Evolutionary conservation across 37 sponge, comb jelly and placozoan genomes (phyloP).

Genomic region (Aplysina aerophoba): DNA sequence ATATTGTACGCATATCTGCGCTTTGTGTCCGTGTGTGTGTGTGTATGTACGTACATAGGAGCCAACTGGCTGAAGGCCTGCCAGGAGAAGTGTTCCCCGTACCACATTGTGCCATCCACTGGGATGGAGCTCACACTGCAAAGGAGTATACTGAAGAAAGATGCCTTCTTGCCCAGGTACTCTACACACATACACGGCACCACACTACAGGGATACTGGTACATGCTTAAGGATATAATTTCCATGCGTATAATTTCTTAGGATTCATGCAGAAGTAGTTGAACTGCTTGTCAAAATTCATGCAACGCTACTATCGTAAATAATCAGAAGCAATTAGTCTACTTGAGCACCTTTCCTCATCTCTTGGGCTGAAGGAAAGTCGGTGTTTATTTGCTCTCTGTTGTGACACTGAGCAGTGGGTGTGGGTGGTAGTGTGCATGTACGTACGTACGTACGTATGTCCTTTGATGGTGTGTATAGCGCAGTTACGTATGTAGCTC

Average conservation of each 20-base stretch:
- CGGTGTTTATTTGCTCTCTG: background rate
- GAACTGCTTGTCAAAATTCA: too few relatives aligned
- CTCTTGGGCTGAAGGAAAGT: background rate
- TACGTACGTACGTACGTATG: background rate
- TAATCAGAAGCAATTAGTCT: too few relatives aligned
- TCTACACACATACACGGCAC: background rate
- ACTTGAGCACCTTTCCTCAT: too few relatives aligned
- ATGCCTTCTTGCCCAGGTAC: conserved; percentile 72
- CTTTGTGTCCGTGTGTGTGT: background rate
- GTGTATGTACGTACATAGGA: conserved; percentile 19
- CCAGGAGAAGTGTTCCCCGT: conserved; percentile 28
- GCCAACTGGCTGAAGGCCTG: conserved; percentile 60
- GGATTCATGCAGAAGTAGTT: too few relatives aligned
- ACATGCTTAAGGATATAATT: too few relatives aligned
- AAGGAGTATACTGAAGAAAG: conserved; percentile 62
- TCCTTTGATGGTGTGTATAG: background rate
- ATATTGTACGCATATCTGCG: background rate
- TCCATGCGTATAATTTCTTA: too few relatives aligned
- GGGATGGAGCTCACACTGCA: conserved; percentile 54
- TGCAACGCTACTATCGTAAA: too few relatives aligned
- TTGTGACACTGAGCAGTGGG: background rate
- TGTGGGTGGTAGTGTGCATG: background rate
- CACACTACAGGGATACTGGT: too few relatives aligned
- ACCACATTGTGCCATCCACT: conserved; percentile 65
- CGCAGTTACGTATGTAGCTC: too few relatives aligned